Evolutionary conservation across 2,113 vertebrate genomes (phyloP), one percentile per base, ranked within the genome.

Genomic region (Myxocyprinus asiaticus): DNA sequence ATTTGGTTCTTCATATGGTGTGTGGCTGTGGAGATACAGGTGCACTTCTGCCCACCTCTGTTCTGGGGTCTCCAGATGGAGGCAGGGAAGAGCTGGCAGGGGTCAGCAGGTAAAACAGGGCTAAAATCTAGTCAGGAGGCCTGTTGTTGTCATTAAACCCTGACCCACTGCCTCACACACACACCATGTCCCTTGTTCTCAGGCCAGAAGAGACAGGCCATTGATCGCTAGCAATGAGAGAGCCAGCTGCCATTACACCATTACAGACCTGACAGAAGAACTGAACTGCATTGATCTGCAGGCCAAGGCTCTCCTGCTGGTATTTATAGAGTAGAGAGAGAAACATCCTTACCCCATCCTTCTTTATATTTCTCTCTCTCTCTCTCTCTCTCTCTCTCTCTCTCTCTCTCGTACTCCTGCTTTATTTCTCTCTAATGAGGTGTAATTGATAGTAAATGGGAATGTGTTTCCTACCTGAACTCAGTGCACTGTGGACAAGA

Each of bases 371-470:
- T 92, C 91, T 88, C 90, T 89, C 14, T 65, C 15, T 17, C 67
- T 44, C 12, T 47, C 17, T 45, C 10, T 45, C 43, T 45, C 64
- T n/a, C n/a, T 92, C 91, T 88, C 90, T 89, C 14, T 65, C 22
- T 33, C 22, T 33, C 22, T 33, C 22, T 33, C 22, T 1, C 3
- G 3, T 33, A 33, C 22, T 33, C 22, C 22, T 33, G 22, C 22
- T 33, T 33, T 33, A 33, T 33, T 33, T 53, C 9, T 66, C 51
- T 58, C 62, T 73, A 62, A 66, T 95, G 94, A 93, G 94, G 93
- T 93, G 94, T 96, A 96, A 98, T 97, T 96, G 94, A 95, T 90
- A 91, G 94, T 93, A 95, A 96, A 94, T 93, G 94, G 95, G 93
- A 94, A 94, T 92, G 92, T 90, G 93, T 92, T 83, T 90, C 88